phyloP scores from a whole-genome alignment of 2,113 vertebrate genomes.

The Trachemys scripta region DNA sequence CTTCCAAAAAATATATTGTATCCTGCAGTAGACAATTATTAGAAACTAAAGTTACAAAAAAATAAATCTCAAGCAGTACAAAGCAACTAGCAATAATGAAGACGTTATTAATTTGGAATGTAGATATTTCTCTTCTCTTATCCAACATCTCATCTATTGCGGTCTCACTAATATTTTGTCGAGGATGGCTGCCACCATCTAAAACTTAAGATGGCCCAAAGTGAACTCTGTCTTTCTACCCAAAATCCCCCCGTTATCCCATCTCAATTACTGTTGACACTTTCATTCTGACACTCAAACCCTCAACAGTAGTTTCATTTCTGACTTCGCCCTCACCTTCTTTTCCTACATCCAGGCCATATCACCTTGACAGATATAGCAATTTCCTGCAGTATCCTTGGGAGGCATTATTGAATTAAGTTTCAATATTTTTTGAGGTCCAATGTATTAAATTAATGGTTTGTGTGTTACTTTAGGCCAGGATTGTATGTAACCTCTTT shows the following conservation, averaged over 20 bases:
- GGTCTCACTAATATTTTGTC: background rate
- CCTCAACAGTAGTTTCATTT: background rate
- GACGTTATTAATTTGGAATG: background rate
- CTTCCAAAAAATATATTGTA: conserved; percentile 92
- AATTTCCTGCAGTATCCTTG: background rate
- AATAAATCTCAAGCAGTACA: background rate
- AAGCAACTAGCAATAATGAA: background rate
- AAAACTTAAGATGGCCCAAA: background rate
- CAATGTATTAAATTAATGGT: background rate
- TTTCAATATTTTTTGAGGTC: background rate
- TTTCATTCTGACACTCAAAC: background rate
- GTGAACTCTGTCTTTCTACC: background rate
- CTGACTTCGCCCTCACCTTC: background rate
- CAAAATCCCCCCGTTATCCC: background rate
- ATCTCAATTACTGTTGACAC: background rate
- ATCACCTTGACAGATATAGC: background rate
- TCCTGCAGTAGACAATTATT: conserved; percentile 83
- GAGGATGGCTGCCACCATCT: background rate
- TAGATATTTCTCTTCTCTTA: background rate
- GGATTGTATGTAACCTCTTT: background rate
- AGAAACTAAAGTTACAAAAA: background rate
- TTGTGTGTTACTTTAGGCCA: background rate
- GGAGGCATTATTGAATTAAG: background rate
- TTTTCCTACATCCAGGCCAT: background rate
- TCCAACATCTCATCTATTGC: background rate